Conservation (phyloP, 2,797 vertebrate genomes). For the Lithobates pipiens region DNA sequence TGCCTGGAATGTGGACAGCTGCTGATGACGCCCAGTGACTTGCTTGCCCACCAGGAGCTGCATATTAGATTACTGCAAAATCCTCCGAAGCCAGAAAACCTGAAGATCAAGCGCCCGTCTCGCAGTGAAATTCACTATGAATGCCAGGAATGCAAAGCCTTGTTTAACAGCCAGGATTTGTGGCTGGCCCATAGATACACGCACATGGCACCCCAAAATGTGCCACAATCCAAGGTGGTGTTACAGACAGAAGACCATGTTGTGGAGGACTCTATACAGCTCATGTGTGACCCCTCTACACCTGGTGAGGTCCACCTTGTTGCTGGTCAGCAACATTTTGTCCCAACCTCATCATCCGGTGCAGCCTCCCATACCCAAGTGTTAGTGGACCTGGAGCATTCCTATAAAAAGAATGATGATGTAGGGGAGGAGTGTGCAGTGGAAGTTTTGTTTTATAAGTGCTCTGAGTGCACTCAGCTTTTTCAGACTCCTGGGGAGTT, state of each 20-base stretch:
- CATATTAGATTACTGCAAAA: constrained; percentile 81
- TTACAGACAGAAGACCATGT: constrained; percentile 31
- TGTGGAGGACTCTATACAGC: constrained; percentile 43
- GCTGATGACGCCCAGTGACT: constrained; percentile 84
- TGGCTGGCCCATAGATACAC: constrained; percentile 79
- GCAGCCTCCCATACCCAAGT: constrained; percentile 66
- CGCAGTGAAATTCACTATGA: constrained; percentile 85
- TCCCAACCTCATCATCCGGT: constrained; percentile 60
- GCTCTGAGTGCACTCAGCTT: constrained; percentile 74
- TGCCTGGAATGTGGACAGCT: constrained; percentile 91
- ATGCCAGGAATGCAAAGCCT: constrained; percentile 88
- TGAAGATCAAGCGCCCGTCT: constrained; percentile 35
- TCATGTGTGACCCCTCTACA: constrained; percentile 35
- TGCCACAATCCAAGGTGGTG: neutral
- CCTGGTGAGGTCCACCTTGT: constrained; percentile 54
- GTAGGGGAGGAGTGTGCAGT: constrained; percentile 65
- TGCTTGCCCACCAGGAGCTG: constrained; percentile 90
- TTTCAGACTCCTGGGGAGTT: constrained; percentile 73
- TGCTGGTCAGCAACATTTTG: constrained; percentile 44
- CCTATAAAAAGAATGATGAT: constrained; percentile 70
- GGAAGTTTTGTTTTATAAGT: constrained; percentile 75
- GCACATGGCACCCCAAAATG: constrained; percentile 67
- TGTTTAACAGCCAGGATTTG: constrained; percentile 86
- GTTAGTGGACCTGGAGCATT: constrained; percentile 73
- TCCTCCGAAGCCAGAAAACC: constrained; percentile 56